These are phyloP conservation scores for Alosa sapidissima DNA, from an alignment of 2,797 vertebrate genomes.

Conservation along the genomic window DNA sequence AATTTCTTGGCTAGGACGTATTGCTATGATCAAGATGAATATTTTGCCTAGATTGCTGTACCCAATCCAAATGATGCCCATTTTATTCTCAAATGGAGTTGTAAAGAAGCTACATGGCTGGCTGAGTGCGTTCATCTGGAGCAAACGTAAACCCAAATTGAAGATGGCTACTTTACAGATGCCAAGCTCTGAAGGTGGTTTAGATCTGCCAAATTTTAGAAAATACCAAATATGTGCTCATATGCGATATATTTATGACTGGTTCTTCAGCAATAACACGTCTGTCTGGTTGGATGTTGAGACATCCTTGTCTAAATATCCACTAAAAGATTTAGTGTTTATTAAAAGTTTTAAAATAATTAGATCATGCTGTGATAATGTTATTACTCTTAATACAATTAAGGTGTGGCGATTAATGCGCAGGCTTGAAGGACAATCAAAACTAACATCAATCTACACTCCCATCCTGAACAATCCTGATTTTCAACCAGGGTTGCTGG, in stretches of 20 bases:
- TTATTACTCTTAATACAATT: not conserved
- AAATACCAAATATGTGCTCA: not conserved
- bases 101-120: not conserved
- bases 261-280: too few species aligned
- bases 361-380: not conserved
- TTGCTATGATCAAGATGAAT: not conserved
- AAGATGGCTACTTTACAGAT: not conserved
- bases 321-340: not conserved
- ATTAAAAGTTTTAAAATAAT: not conserved
- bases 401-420: not conserved
- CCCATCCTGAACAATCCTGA: not conserved
- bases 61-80: not conserved
- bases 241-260: not conserved
- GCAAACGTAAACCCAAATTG: not conserved
- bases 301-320: too few species aligned
- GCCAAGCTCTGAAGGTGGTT: not conserved
- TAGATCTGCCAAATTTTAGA: not conserved
- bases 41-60: not conserved
- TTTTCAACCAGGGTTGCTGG: too few species aligned
- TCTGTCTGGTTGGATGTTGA: too few species aligned
- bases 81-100: not conserved
- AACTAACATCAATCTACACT: conserved; percentile 1
- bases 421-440: not conserved
- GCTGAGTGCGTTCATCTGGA: not conserved
- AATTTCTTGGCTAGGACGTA: not conserved